Base-by-base conservation (phyloP, 2,113 vertebrate species). In the Etheostoma spectabile region DNA sequence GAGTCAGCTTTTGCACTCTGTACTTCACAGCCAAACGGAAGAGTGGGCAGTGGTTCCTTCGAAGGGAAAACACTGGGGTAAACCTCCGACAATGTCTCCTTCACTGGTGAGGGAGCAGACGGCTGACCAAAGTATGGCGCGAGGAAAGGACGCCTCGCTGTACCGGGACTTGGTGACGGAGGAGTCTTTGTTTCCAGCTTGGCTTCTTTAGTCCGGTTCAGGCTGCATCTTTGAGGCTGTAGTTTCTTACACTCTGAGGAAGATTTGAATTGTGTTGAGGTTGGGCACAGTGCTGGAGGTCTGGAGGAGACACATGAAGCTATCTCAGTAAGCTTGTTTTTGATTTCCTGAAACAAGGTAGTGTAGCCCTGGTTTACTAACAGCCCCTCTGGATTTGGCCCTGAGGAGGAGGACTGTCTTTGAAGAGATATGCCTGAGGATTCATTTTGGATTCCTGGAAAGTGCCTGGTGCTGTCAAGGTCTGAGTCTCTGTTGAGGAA, bases 11-110 rank as follows among this genome's bases (percentile, higher is more conserved):
- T 8, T 5, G 67, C 4, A 42, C 42, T 70, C 72, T 52, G 57
- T 3, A 8, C 56, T 13, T 13, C 27, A 38, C 49, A 16, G 69
- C 2, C 45, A 22, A 51, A 42, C 27, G 53, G 60, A 48, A 30
- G 33, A 8, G 53, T 5, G 3, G 63, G 1, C 0, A 8, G 18
- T 2, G 94, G 89, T 92, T 95, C 95, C 65, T 94, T 89, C 52
- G 85, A n/a, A 75, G 74, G 85, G 89, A 90, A 38, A 82, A 79
- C 69, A 67, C n/a, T 2, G 85, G 93, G 35, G 0, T 11, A 16
- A 59, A 48, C 57, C 12, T 86, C 72, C 33, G 87, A 75, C 66
- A 91, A 68, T 0, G 87, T 68, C 88, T 90, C 79, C 27, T 83
- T 0, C 73, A 55, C 46, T 57, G 2, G 59, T 77, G 3, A 18